Evolutionary conservation across 1,140 invertebrate species (phyloP), one percentile per base, ranked within the genome.

Genomic region (Philopotamus ludificatus): DNA sequence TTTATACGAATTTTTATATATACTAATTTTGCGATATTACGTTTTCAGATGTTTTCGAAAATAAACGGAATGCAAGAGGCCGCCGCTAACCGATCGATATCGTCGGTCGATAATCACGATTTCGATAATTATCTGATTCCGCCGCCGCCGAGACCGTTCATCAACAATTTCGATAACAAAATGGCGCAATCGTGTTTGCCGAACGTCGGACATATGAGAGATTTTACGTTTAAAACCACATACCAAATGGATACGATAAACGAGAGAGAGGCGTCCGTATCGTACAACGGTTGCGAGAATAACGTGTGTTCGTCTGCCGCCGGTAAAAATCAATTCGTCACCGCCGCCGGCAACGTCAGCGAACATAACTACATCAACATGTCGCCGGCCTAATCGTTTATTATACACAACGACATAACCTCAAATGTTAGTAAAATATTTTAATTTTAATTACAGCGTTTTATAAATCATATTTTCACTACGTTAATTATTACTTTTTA

Each of bases 71-170:
- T 47, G 10, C 67, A 45, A 62, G 28, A 66, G 34, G 8, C 26
- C 53, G 21, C 42, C 26, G 16, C 18, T 44, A 15, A 70, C 4
- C n/a, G n/a, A n/a, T n/a, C n/a, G n/a, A n/a, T n/a, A n/a, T 15
- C 15, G 16, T n/a, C 26, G 23, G 28, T 23, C 25, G n/a, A 75
- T 75, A 79, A 70, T 80, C 72, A 72, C 78, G 62, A 23, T 42
- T 74, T 83, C 71, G 80, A 82, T 26, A 83, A 85, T 70, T 85
- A 85, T 72, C 72, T 84, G 60, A 80, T 85, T 22, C 83, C 83
- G 26, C 83, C 83, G 21, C 79, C 83, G 18, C 83, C 83, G 9
- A 73, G 83, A 8, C 83, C 83, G 3, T 72, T 79, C 34, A 76
- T 26, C 9, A 21, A 21, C 22, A 60, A 60, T 50, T 23, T 22